A percentile compares a stretch with the other conserved stretches of the same genome.
Conservation (phyloP, 2,888 invertebrate genomes). For the Rhamphomyia laevipes region DNA sequence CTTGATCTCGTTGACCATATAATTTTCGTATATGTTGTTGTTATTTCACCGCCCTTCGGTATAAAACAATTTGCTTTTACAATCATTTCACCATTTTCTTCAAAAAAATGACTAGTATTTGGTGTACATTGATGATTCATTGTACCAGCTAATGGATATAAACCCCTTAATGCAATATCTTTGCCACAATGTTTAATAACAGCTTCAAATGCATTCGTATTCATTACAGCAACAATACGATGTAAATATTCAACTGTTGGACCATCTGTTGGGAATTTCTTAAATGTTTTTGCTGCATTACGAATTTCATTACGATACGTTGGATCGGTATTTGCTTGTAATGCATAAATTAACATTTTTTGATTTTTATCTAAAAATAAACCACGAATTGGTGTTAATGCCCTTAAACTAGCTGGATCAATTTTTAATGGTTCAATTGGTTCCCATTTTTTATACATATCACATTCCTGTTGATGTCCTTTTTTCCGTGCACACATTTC, state of each 20-base stretch:
- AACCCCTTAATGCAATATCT: constrained; percentile 43
- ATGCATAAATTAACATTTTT: constrained; percentile 28
- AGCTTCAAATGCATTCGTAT: constrained; percentile 38
- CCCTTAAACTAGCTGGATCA: constrained; percentile 26
- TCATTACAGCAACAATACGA: constrained; percentile 32
- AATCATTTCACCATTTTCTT: constrained; percentile 46
- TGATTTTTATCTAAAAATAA: constrained; percentile 29
- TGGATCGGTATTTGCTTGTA: constrained; percentile 34
- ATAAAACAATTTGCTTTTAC: constrained; percentile 49
- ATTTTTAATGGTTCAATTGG: constrained; percentile 36
- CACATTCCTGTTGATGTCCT: constrained; percentile 52
- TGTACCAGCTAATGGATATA: constrained; percentile 57
- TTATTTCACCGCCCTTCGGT: constrained; percentile 54
- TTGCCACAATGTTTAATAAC: constrained; percentile 26
- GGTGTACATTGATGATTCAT: constrained; percentile 62
- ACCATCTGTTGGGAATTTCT: constrained; percentile 33
- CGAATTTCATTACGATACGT: constrained; percentile 32
- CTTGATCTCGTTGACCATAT: constrained; percentile 59
- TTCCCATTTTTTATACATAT: constrained; percentile 45
- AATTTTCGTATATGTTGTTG: constrained; percentile 58
- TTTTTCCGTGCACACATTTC: constrained; percentile 47
- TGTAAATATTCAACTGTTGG: constrained; percentile 29
- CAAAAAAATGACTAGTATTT: constrained; percentile 58
- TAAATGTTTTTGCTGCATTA: constrained; percentile 31
- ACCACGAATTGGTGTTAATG: constrained; percentile 32